These are phyloP conservation scores for Nasonia longicornis DNA, from an alignment of 1,140 invertebrate species.

Conservation along the genomic window DNA sequence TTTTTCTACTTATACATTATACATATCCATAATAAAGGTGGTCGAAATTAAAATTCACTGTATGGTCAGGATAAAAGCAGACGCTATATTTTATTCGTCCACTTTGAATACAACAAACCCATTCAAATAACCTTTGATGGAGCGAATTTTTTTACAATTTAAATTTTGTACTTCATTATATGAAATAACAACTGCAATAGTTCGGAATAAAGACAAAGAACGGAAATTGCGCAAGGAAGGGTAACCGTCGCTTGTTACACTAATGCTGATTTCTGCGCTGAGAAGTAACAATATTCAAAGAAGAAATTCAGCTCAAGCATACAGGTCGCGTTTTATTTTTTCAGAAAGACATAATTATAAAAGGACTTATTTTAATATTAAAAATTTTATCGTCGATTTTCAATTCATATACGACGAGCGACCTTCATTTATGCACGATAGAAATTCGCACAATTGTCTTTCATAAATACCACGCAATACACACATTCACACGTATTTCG, in stretches of 20 bases:
- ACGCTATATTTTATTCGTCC: background rate
- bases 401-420: background rate
- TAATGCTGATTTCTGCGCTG: background rate
- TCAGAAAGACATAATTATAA: background rate
- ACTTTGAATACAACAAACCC: background rate
- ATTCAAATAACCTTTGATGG: background rate
- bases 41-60: background rate
- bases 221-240: constrained; percentile 11
- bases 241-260: constrained; percentile 1
- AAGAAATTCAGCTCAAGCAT: background rate
- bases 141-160: background rate
- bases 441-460: constrained; percentile 23
- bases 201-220: background rate
- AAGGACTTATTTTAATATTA: background rate
- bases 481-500: background rate
- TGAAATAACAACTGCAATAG: background rate
- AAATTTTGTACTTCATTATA: background rate
- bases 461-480: constrained; percentile 5
- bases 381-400: background rate
- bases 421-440: constrained; percentile 31
- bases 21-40: too few species aligned
- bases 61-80: background rate
- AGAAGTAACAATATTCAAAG: background rate
- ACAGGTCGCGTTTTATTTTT: background rate
- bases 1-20: background rate